Conservation (phyloP, 2,888 invertebrate genomes). For the Melanotus villosus region DNA sequence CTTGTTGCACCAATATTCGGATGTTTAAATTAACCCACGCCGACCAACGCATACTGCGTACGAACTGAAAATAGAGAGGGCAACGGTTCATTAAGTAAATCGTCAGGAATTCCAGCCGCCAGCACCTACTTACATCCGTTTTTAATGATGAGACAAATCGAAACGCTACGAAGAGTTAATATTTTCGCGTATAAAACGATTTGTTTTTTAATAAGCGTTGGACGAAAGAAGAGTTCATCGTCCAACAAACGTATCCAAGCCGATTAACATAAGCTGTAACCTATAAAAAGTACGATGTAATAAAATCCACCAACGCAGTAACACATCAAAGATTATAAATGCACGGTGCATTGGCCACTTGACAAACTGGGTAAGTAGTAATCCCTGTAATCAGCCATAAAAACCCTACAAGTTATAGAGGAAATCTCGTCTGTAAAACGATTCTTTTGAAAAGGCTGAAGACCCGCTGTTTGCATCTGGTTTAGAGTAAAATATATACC, state of each 20-base stretch:
- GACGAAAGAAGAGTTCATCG: conserved; percentile 12
- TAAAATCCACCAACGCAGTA: conserved; percentile 5
- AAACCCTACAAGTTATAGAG: background rate
- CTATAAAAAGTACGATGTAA: background rate
- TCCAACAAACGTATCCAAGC: background rate
- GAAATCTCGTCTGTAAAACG: background rate
- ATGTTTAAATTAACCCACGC: conserved; percentile 60
- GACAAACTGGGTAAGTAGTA: conserved; percentile 5
- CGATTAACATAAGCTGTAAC: background rate
- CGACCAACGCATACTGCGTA: conserved; percentile 58
- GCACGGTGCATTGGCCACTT: conserved; percentile 10
- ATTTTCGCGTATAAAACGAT: no score
- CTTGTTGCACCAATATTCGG: conserved; percentile 54
- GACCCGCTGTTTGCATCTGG: conserved; percentile 52
- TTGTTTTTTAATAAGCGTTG: no score
- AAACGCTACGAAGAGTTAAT: background rate
- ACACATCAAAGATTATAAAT: conserved; percentile 6
- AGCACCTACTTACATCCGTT: conserved; percentile 57
- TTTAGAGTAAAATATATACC: conserved; percentile 46
- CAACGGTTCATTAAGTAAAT: conserved; percentile 64
- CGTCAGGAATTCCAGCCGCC: conserved; percentile 57
- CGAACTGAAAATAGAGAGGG: conserved; percentile 62
- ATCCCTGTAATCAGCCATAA: conserved; percentile 9
- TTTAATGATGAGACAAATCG: conserved; percentile 50
- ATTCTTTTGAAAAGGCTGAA: conserved; percentile 19